Evolutionary conservation across 1,140 invertebrate species (phyloP).

Genomic region (Physella acuta): DNA sequence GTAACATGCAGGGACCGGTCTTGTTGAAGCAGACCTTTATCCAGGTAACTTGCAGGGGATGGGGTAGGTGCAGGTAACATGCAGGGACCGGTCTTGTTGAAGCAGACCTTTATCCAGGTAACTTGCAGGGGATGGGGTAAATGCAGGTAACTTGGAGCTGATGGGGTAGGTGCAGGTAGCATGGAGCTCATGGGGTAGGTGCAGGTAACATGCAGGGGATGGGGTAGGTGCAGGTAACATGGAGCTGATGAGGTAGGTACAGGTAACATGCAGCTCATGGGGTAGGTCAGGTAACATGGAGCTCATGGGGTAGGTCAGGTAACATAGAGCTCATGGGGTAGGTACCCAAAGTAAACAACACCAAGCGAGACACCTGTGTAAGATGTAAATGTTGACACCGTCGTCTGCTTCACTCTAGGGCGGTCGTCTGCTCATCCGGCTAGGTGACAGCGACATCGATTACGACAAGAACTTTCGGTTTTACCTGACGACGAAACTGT

Average conservation of each 20-base stretch:
- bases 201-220: no score
- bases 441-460: conserved; percentile 58
- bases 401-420: conserved; percentile 27
- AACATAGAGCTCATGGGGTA: not conserved
- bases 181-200: conserved; percentile 30
- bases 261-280: no score
- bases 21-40: not conserved
- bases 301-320: not conserved
- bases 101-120: no score
- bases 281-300: no score
- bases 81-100: no score
- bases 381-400: no score
- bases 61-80: no score
- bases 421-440: conserved; percentile 51
- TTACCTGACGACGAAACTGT: conserved; percentile 61
- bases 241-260: no score
- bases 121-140: conserved; percentile 61
- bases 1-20: no score
- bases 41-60: not conserved
- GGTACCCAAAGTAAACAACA: no score
- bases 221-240: no score
- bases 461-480: conserved; percentile 58
- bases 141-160: conserved; percentile 55
- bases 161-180: conserved; percentile 53
- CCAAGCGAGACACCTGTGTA: no score